Conservation (phyloP, 2,888 invertebrate species). For the Ariolimax columbianus region DNA sequence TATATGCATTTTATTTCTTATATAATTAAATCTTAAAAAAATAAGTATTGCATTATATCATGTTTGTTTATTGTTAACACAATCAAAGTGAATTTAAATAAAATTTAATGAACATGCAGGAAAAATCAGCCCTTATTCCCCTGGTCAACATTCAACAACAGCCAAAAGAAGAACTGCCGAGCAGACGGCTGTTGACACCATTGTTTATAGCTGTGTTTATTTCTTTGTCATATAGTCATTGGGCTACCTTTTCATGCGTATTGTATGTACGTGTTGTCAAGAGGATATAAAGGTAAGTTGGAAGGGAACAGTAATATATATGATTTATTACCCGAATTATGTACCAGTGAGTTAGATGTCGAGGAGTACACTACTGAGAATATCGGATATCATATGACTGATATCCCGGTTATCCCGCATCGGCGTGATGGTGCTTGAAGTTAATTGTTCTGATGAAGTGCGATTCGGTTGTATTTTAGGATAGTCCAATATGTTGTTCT, state of each 20-base stretch:
- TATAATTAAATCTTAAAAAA: background rate
- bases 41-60: background rate
- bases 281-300: background rate
- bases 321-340: too few species aligned
- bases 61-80: background rate
- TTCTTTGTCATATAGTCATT: background rate
- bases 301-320: too few species aligned
- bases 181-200: background rate
- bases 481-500: too few species aligned
- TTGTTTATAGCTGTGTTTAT: background rate
- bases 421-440: too few species aligned
- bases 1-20: background rate
- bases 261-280: background rate
- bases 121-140: constrained; percentile 9
- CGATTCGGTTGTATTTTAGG: too few species aligned
- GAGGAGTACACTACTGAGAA: too few species aligned
- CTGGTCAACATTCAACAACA: constrained; percentile 8
- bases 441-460: too few species aligned
- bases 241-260: background rate
- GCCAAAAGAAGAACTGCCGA: background rate
- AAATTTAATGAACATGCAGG: background rate
- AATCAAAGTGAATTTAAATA: background rate
- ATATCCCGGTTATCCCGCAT: too few species aligned
- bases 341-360: too few species aligned
- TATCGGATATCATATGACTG: too few species aligned